Percentiles rank a stretch among this genome's conserved stretches.
These are phyloP conservation scores for Todus mexicanus DNA, from an alignment of 2,797 vertebrate genomes.

Conservation along the genomic window DNA sequence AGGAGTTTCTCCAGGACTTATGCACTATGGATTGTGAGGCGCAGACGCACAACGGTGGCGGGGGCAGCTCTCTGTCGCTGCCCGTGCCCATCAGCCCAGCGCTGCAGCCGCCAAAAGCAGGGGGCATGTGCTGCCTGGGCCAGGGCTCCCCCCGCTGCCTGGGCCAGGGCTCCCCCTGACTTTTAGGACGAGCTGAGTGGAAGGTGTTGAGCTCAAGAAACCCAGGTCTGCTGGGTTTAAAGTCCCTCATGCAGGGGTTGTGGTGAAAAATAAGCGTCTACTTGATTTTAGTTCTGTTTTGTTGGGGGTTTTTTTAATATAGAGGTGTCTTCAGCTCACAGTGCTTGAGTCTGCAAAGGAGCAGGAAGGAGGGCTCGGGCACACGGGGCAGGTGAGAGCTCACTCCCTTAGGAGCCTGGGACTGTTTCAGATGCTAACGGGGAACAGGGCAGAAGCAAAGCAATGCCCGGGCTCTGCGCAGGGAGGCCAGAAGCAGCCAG, in stretches of 20 bases:
- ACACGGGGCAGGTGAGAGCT: not conserved
- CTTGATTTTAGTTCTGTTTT: not conserved
- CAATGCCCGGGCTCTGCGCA: rapidly evolving
- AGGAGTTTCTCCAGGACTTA: not conserved
- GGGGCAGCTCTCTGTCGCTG: not conserved
- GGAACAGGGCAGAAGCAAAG: not conserved
- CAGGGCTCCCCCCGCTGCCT: not conserved
- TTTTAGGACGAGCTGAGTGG: not conserved
- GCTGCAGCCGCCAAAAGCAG: not conserved
- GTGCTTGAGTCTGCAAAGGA: not conserved
- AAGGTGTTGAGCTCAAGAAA: not conserved
- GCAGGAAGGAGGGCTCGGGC: not conserved
- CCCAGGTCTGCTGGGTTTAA: not conserved
- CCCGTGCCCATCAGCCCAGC: not conserved
- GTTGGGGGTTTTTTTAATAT: not conserved
- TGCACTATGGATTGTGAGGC: not conserved
- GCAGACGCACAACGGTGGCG: not conserved
- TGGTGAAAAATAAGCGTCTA: not conserved
- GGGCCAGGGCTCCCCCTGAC: not conserved
- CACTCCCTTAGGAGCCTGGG: not conserved
- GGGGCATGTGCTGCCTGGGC: not conserved
- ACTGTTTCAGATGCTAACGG: not conserved
- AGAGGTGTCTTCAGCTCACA: not conserved
- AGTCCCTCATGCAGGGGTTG: not conserved
- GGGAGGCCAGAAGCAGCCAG: not conserved